phyloP scores from a whole-genome alignment of 2,888 invertebrate species.

The Neria commutata region DNA sequence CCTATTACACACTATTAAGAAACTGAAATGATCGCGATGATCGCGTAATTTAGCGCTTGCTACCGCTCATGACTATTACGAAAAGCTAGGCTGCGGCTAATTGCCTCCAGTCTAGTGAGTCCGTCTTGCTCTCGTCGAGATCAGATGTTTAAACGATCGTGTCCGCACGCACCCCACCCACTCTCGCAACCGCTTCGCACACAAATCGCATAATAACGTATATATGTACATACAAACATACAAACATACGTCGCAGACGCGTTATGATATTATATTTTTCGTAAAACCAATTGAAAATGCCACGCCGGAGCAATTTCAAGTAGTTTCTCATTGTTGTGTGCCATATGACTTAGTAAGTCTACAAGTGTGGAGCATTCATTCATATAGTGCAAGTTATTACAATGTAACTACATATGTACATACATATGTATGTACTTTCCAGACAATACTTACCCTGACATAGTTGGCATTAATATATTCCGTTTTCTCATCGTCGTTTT shows the following conservation, averaged over 20 bases:
- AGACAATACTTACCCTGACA: conserved; percentile 77
- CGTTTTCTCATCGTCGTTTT: conserved; percentile 76
- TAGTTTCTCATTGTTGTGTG: not conserved
- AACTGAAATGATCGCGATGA: conserved; percentile 1
- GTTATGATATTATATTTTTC: not conserved
- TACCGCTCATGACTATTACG: conserved; percentile 16
- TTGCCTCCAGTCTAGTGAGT: conserved; percentile 1
- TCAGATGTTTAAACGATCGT: too few species aligned
- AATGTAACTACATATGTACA: conserved; percentile 7
- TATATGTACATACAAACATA: not conserved
- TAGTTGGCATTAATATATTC: conserved; percentile 95
- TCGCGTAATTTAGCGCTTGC: conserved; percentile 27
- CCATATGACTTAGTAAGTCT: too few species aligned
- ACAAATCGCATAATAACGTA: not conserved
- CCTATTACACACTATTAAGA: not conserved
- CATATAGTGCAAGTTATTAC: conserved; percentile 39
- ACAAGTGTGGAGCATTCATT: too few species aligned
- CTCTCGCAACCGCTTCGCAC: too few species aligned
- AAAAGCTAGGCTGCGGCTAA: conserved; percentile 13
- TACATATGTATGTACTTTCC: not conserved
- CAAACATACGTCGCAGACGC: too few species aligned
- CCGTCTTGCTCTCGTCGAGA: not conserved
- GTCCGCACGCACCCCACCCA: too few species aligned
- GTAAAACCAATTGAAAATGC: not conserved
- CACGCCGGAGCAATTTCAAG: not conserved